Conservation (phyloP, 1,140 invertebrate species). For the Centruroides sculpturatus region DNA sequence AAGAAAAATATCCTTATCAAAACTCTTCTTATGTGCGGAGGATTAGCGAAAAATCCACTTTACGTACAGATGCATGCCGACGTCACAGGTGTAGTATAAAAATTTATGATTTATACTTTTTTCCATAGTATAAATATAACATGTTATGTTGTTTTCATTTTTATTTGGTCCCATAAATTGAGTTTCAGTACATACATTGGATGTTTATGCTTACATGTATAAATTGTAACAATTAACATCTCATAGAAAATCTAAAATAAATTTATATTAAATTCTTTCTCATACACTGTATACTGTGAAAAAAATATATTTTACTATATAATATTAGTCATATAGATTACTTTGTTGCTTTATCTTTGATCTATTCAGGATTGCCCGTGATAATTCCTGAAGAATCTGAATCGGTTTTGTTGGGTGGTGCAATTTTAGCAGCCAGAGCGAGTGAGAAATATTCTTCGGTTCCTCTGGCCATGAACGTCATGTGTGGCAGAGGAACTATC, state of each 20-base stretch:
- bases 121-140: too few relatives aligned
- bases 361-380: slow-evolving; percentile 25
- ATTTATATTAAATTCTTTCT: too few relatives aligned
- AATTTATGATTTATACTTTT: neutral
- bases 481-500: slow-evolving; percentile 55
- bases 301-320: too few relatives aligned
- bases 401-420: slow-evolving; percentile 70
- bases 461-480: slow-evolving; percentile 48
- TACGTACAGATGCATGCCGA: slow-evolving; percentile 77
- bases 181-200: too few relatives aligned
- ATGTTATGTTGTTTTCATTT: too few relatives aligned
- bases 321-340: too few relatives aligned
- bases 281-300: too few relatives aligned
- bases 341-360: neutral
- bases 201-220: too few relatives aligned
- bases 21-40: slow-evolving; percentile 70
- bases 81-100: slow-evolving; percentile 28
- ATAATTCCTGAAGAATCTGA: slow-evolving; percentile 44
- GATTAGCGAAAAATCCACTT: slow-evolving; percentile 66
- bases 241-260: too few relatives aligned
- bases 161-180: too few relatives aligned
- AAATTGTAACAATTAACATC: too few relatives aligned
- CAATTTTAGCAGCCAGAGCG: slow-evolving; percentile 66
- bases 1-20: slow-evolving; percentile 44
- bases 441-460: slow-evolving; percentile 43